Conservation (phyloP, 2,888 invertebrate genomes). For the Clunio marinus region DNA sequence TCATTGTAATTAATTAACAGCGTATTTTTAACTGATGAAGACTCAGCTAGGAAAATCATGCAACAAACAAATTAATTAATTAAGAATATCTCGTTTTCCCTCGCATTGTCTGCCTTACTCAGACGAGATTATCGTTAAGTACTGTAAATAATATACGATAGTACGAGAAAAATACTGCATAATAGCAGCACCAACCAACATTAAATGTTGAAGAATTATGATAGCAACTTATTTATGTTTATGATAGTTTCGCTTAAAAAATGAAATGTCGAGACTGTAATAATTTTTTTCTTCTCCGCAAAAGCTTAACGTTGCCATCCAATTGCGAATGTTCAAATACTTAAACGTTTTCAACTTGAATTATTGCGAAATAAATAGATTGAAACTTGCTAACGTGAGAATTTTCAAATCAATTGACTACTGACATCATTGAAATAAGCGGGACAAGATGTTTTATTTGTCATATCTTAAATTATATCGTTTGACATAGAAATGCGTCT, state of each 20-base stretch:
- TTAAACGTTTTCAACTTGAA: background rate
- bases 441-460: background rate
- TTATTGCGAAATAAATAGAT: background rate
- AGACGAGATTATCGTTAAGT: background rate
- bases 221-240: background rate
- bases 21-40: too few relatives aligned
- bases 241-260: background rate
- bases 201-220: too few relatives aligned
- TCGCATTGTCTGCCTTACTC: background rate
- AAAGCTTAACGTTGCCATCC: background rate
- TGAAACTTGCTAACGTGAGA: background rate
- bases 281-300: background rate
- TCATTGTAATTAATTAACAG: too few relatives aligned
- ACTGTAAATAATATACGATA: background rate
- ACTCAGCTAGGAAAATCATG: too few relatives aligned
- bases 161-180: background rate
- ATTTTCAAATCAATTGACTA: background rate
- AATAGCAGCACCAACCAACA: background rate
- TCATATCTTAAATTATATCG: background rate
- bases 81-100: background rate
- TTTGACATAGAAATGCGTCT: background rate
- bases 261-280: slow-evolving; percentile 7
- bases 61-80: background rate
- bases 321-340: background rate
- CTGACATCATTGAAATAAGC: background rate